A percentile compares a stretch with the other conserved stretches of the same genome.
These are phyloP conservation scores for Amphiduros pacificus DNA, from an alignment of 2,888 invertebrate genomes.

Conservation along the genomic window DNA sequence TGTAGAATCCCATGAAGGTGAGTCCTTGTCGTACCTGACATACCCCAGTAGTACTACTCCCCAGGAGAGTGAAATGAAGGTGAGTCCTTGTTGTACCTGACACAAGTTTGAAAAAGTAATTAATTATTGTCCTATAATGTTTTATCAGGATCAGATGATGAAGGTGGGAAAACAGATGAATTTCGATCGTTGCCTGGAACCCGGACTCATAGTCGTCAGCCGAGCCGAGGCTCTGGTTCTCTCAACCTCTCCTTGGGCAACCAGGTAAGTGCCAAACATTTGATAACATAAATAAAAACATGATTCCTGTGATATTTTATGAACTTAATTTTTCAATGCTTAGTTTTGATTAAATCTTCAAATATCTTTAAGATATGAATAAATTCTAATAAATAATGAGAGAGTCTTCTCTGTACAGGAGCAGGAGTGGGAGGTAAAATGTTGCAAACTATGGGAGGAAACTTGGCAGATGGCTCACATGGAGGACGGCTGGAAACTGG, in stretches of 20 bases:
- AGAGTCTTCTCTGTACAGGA: slow-evolving; percentile 6
- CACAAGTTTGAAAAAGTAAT: too few relatives aligned
- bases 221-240: slow-evolving; percentile 9
- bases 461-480: slow-evolving; percentile 22
- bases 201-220: slow-evolving; percentile 4
- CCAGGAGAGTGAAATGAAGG: too few relatives aligned
- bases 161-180: slow-evolving; percentile 1
- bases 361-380: not conserved
- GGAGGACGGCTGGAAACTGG: slow-evolving; percentile 24
- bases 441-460: slow-evolving; percentile 22
- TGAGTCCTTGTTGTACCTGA: too few relatives aligned
- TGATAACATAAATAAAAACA: too few relatives aligned
- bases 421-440: slow-evolving; percentile 15
- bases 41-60: too few relatives aligned
- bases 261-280: too few relatives aligned
- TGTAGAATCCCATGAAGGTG: slow-evolving; percentile 13
- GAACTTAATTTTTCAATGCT: not conserved
- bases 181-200: slow-evolving; percentile 5
- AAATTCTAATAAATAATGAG: not conserved
- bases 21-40: too few relatives aligned
- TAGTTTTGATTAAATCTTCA: not conserved
- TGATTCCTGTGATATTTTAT: not conserved
- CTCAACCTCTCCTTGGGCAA: slow-evolving; percentile 5
- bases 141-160: slow-evolving; percentile 13
- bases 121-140: not conserved